Conservation (phyloP, 2,113 vertebrate species). For the Genyomyrus donnyi region DNA sequence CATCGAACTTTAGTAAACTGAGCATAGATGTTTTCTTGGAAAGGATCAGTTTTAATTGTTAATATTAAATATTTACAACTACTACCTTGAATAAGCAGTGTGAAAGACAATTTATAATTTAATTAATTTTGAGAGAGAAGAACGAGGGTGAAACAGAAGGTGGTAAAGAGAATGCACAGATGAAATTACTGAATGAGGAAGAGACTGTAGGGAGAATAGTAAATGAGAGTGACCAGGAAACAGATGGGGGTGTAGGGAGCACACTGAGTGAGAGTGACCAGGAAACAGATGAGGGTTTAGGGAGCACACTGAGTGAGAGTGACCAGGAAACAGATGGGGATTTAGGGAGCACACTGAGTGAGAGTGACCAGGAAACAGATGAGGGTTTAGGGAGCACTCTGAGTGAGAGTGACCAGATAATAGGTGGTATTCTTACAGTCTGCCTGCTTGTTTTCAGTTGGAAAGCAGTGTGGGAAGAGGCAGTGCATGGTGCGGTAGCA, state of each 20-base stretch:
- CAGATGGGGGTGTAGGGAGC: constrained; percentile 30
- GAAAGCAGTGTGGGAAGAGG: constrained; percentile 59
- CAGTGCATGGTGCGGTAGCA: constrained; percentile 58
- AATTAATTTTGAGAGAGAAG: not conserved
- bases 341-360: constrained; percentile 24
- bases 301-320: not conserved
- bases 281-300: constrained; percentile 26
- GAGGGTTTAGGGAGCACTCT: not conserved
- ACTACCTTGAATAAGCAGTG: not conserved
- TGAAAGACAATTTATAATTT: not conserved
- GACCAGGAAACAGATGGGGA: not conserved
- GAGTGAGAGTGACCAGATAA: not conserved
- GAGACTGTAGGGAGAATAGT: not conserved
- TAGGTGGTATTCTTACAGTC: constrained; percentile 52
- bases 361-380: not conserved
- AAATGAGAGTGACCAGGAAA: not conserved
- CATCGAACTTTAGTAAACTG: not conserved
- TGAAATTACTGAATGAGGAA: not conserved
- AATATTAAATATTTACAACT: not conserved
- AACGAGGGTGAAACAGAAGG: not conserved
- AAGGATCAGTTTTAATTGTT: not conserved
- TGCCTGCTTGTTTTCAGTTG: constrained; percentile 20
- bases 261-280: not conserved
- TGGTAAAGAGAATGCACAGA: not conserved
- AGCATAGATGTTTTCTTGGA: not conserved